phyloP scores from a whole-genome alignment of 2,888 invertebrate genomes.

The Macaria liturata region DNA sequence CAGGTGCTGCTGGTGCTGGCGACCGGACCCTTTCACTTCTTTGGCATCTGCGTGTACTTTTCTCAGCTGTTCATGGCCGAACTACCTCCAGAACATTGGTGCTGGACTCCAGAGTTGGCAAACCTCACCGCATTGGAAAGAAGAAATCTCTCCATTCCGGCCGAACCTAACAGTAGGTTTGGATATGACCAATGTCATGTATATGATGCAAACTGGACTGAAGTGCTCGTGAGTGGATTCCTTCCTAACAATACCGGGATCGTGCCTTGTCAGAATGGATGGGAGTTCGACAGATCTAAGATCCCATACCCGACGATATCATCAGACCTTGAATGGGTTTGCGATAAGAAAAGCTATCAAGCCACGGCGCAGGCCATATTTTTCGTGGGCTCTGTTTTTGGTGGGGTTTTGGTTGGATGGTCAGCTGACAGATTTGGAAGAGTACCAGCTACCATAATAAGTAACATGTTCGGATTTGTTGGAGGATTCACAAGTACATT shows the following conservation, averaged over 20 bases:
- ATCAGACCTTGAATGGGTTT: conserved; percentile 62
- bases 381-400: conserved; percentile 57
- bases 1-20: conserved; percentile 41
- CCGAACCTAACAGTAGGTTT: conserved; percentile 37
- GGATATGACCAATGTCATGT: conserved; percentile 55
- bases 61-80: conserved; percentile 46
- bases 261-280: conserved; percentile 54
- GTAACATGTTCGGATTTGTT: conserved; percentile 51
- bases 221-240: conserved; percentile 42
- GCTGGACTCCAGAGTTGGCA: conserved; percentile 44
- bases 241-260: conserved; percentile 44
- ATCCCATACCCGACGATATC: conserved; percentile 63
- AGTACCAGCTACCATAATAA: conserved; percentile 50
- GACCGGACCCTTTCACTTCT: conserved; percentile 45
- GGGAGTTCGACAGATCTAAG: conserved; percentile 61
- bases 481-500: conserved; percentile 55
- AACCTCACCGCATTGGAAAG: conserved; percentile 41
- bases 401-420: conserved; percentile 58
- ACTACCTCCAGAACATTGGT: conserved; percentile 46
- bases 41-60: conserved; percentile 42
- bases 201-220: conserved; percentile 57
- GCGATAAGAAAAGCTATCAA: conserved; percentile 59
- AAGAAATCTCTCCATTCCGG: conserved; percentile 41
- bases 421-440: conserved; percentile 58
- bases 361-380: conserved; percentile 61